Evolutionary conservation across 30 jellyfish, hydroid and myxozoan species (phyloP), one percentile per base, ranked within the genome.

Genomic region (Cassiopea andromeda): DNA sequence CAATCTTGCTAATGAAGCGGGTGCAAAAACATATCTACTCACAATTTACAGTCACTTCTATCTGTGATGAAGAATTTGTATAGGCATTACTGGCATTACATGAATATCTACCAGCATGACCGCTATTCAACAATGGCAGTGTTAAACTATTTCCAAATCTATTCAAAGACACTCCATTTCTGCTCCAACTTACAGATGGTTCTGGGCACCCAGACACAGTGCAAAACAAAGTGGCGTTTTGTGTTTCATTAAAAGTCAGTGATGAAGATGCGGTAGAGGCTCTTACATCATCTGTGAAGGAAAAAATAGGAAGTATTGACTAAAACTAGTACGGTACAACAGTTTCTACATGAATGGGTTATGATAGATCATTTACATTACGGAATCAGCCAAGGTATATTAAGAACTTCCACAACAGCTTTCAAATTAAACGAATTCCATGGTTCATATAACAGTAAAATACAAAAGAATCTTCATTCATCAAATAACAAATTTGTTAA

Each of bases 101-200:
- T 18, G 79, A 18, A 38, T 70, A 70, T 7, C 27, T 7, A 19
- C 79, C 79, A 70, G 79, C 79, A 70, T 70, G 16, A 6, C 57
- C n/a, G 1, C 27, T 70, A 1, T 9, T 19, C 15, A 70, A 1
- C 6, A 15, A 43, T 1, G 50, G n/a, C 10, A 70, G 27, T n/a
- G 10, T 16, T 1, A 70, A 4, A 16, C 16, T 43, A 18, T 19
- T 70, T 0, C 16, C 79, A 43, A 0, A 70, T 27, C 0, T 7
- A 19, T 70, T 70, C 17, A 70, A 4, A 4, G 15, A 15, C 27
- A 1, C 15, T 19, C 79, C 79, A 70, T 70, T 19, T 43, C 27
- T 70, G 57, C 79, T 70, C 79, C 79, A 70, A 43, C 57, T 70
- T 70, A 70, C 54, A 43, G 79, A 6, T n/a, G 79, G 15, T 43